Evolutionary conservation across 2,888 invertebrate species (phyloP).

Genomic region (Protophormia terraenovae): DNA sequence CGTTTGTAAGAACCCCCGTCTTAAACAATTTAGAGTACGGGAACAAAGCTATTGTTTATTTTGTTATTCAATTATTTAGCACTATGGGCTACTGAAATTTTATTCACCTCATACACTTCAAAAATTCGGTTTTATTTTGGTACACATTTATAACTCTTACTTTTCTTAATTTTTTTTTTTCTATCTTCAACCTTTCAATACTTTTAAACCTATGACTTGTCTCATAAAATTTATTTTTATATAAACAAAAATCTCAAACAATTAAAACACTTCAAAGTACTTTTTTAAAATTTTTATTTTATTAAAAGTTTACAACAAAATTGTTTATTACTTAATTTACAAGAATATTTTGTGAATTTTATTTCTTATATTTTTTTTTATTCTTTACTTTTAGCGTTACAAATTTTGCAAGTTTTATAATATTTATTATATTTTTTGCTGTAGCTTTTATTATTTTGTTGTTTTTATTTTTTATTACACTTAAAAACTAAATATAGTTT

Average conservation of each 20-base stretch:
- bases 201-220: too few species aligned
- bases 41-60: too few species aligned
- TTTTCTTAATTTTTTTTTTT: too few species aligned
- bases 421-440: slow-evolving; percentile 20
- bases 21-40: too few species aligned
- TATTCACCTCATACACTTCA: too few species aligned
- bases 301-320: slow-evolving; percentile 42
- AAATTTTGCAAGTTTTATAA: slow-evolving; percentile 36
- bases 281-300: slow-evolving; percentile 14
- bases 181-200: too few species aligned
- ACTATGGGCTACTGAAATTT: too few species aligned
- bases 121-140: too few species aligned
- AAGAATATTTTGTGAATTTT: slow-evolving; percentile 41
- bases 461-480: slow-evolving; percentile 40
- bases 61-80: too few species aligned
- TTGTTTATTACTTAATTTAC: slow-evolving; percentile 55
- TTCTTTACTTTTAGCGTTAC: not conserved
- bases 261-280: not conserved
- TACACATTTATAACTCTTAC: too few species aligned
- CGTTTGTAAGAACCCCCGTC: too few species aligned
- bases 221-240: not conserved
- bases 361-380: not conserved
- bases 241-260: not conserved
- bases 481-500: slow-evolving; percentile 56
- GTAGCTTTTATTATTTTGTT: slow-evolving; percentile 33